Base-by-base conservation (phyloP, 2,888 invertebrate genomes). In the Pycnomerus fuliginosus region DNA sequence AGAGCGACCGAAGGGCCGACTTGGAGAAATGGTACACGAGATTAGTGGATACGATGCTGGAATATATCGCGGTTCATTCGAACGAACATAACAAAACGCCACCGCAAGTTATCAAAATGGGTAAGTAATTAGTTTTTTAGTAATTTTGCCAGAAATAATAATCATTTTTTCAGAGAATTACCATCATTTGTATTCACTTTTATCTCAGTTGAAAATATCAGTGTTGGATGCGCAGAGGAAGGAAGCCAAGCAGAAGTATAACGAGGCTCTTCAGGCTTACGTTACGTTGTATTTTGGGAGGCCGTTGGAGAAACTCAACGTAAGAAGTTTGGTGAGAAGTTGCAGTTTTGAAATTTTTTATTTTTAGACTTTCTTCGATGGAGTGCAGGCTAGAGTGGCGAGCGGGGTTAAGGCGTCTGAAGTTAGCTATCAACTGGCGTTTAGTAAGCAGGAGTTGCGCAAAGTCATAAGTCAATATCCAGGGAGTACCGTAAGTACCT, bases 361-460 rank as follows among this genome's bases (percentile, higher is more conserved):
- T n/a, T 74, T 77, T 16, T 71, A 95, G 88, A 82, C 83, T 58
- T 99, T 99, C 77, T 97, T 99, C 69, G 98, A 99, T 72, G 95
- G 96, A 33, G 95, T 99, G 38, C 87, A 95, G 73, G 87, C 86
- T 50, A 89, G 90, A 69, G 93, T 98, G 49, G 87, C 90, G 37
- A 85, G 88, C 64, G 98, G 99, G 38, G 93, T 95, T 32, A 95
- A 94, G 70, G 91, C 92, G 67, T 92, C 95, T 25, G 98, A 99
- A 78, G 92, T 99, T 39, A 92, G 96, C 67, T 99, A 93, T 76
- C 97, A 98, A 76, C 84, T 95, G 75, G 95, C 94, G 22, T 98
- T 90, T 74, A 95, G 93, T 69, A 95, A 97, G 75, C 93, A 94
- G 74, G 97, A 98, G 75, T 78, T 99, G 57, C 82, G 94, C 42